These are phyloP conservation scores for Megastigmus dorsalis DNA, from an alignment of 2,888 invertebrate species.

Conservation along the genomic window DNA sequence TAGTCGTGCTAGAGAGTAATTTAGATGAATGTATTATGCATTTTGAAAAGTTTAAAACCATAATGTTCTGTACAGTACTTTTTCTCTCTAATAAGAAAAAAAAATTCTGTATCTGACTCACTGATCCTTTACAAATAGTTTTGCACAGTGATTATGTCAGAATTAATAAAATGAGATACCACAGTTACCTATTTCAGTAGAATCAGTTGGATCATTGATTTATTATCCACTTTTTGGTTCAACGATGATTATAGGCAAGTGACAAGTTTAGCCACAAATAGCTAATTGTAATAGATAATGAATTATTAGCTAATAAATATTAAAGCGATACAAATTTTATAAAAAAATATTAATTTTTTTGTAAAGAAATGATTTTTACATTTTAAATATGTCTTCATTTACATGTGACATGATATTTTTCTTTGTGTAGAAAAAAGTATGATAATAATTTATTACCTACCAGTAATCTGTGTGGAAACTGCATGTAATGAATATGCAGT, in stretches of 20 bases:
- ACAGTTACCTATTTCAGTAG: conserved; percentile 46
- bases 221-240: background rate
- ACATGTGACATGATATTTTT: background rate
- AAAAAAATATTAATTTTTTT: background rate
- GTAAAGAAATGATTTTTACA: background rate
- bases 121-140: conserved; percentile 11
- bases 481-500: no score
- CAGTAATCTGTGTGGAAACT: no score
- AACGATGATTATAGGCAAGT: background rate
- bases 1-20: conserved; percentile 39
- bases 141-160: conserved; percentile 32
- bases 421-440: no score
- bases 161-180: conserved; percentile 29
- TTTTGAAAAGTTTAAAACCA: conserved; percentile 24
- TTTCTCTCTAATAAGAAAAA: conserved; percentile 17
- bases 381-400: background rate
- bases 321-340: background rate
- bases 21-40: conserved; percentile 31
- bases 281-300: background rate
- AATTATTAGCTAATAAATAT: background rate
- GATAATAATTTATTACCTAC: no score
- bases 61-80: conserved; percentile 32
- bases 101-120: conserved; percentile 17
- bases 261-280: background rate
- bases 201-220: conserved; percentile 42